phyloP scores from a whole-genome alignment of 2,888 invertebrate species.

The Cephonodes hylas region DNA sequence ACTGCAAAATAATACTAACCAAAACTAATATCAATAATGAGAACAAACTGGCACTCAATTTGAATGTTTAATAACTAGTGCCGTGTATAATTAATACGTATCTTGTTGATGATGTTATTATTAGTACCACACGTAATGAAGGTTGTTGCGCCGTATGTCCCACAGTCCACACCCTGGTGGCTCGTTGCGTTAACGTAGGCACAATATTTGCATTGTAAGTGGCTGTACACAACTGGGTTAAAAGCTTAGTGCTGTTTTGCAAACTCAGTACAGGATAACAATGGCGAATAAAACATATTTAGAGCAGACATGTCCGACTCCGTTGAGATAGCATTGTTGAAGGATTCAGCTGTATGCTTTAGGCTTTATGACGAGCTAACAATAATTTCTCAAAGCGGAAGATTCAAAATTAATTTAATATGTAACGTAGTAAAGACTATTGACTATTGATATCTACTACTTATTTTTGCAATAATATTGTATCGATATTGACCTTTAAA shows the following conservation, averaged over 20 bases:
- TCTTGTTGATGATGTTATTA: neutral
- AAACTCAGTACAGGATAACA: conserved; percentile 32
- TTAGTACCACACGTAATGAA: neutral
- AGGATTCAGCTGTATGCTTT: neutral
- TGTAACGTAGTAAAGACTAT: neutral
- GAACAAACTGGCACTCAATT: too few species aligned
- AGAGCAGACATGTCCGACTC: neutral
- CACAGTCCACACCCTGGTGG: conserved; percentile 1
- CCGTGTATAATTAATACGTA: neutral
- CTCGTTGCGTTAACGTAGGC: conserved; percentile 38
- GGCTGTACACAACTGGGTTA: conserved; percentile 54
- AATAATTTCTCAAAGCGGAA: neutral
- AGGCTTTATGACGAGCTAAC: neutral
- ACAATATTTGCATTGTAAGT: conserved; percentile 56
- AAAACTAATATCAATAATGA: too few species aligned
- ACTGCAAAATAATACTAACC: too few species aligned
- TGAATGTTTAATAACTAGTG: too few species aligned
- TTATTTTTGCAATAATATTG: neutral
- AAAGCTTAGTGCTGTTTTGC: conserved; percentile 62
- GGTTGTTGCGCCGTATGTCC: neutral
- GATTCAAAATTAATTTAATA: neutral
- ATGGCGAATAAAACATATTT: conserved; percentile 25
- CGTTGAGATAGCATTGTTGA: neutral
- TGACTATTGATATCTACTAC: too few species aligned
- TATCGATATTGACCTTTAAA: neutral